phyloP scores from a whole-genome alignment of 2,113 vertebrate species.

The Mionectes macconnelli region DNA sequence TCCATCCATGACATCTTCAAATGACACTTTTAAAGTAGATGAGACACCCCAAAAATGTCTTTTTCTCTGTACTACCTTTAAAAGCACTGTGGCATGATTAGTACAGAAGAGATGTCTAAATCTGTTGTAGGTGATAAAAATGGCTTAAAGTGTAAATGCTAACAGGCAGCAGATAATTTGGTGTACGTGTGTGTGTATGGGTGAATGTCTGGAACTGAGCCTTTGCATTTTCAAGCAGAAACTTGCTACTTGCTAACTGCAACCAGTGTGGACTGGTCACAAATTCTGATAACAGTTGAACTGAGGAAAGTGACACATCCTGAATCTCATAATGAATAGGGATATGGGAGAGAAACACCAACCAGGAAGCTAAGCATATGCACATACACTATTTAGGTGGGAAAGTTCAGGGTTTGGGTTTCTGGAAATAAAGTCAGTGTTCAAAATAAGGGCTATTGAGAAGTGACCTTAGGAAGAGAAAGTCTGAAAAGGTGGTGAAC shows the following conservation, averaged over 20 bases:
- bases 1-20: not conserved
- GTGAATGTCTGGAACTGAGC: not conserved
- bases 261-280: not conserved
- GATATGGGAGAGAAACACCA: not conserved
- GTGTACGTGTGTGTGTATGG: accelerated
- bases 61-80: not conserved
- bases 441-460: not conserved
- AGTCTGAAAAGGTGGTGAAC: not conserved
- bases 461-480: not conserved
- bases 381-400: not conserved
- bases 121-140: not conserved
- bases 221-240: not conserved
- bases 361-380: not conserved
- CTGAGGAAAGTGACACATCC: not conserved
- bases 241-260: not conserved
- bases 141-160: not conserved
- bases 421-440: not conserved
- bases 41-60: not conserved
- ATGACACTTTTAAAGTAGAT: not conserved
- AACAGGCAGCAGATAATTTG: not conserved
- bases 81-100: not conserved
- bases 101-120: not conserved
- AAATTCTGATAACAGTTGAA: not conserved
- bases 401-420: not conserved
- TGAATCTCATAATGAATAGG: not conserved